These are phyloP conservation scores for Cyclura pinguis DNA, from an alignment of 2,797 vertebrate species.

Conservation along the genomic window DNA sequence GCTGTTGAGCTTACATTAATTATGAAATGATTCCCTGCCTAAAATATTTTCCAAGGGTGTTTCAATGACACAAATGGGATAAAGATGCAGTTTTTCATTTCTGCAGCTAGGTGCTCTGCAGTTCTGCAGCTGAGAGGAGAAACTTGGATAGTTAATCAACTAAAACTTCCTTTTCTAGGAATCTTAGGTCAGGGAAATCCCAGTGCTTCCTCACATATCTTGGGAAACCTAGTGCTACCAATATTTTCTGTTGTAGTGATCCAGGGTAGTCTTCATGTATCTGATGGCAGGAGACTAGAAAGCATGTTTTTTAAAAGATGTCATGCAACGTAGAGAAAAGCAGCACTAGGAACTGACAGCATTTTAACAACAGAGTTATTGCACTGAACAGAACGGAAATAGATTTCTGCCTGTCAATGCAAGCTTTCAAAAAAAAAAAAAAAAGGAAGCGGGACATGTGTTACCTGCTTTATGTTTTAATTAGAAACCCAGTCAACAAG, in stretches of 20 bases:
- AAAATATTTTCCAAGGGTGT: too few relatives aligned
- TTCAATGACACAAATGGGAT: too few relatives aligned
- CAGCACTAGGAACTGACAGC: conserved; percentile 56
- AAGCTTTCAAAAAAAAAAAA: neutral
- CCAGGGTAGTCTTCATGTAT: neutral
- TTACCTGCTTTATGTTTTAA: conserved; percentile 51
- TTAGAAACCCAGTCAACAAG: conserved; percentile 59
- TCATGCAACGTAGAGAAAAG: neutral
- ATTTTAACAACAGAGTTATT: conserved; percentile 47
- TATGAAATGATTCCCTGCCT: too few relatives aligned
- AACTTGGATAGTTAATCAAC: too few relatives aligned
- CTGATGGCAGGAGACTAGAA: neutral
- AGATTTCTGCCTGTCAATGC: conserved; percentile 60
- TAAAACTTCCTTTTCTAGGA: too few relatives aligned
- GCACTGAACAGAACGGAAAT: conserved; percentile 54
- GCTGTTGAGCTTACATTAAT: too few relatives aligned
- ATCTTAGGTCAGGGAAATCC: neutral
- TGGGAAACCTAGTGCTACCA: too few relatives aligned
- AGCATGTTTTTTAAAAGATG: neutral
- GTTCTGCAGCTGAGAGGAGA: too few relatives aligned
- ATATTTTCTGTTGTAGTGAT: neutral
- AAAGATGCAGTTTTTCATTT: too few relatives aligned
- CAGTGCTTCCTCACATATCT: neutral
- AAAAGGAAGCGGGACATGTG: conserved; percentile 10
- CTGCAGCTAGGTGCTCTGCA: too few relatives aligned